Evolutionary conservation across 2,113 vertebrate species (phyloP).

Genomic region (Crotalus horridus): DNA sequence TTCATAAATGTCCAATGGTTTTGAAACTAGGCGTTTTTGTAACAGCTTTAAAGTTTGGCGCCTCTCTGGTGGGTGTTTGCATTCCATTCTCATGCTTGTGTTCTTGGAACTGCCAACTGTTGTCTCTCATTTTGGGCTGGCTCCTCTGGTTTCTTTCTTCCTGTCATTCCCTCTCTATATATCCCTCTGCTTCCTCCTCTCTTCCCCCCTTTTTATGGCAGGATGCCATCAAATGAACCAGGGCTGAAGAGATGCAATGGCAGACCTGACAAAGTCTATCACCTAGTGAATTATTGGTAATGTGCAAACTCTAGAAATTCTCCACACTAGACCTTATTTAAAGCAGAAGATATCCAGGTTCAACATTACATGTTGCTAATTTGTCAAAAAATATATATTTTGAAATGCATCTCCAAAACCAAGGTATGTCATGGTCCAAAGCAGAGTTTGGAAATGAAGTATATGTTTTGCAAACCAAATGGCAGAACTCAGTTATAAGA

Average conservation of each 20-base stretch:
- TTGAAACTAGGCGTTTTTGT: background rate
- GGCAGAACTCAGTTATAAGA: background rate
- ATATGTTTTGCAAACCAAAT: background rate
- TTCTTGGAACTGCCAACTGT: background rate
- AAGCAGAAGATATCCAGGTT: background rate
- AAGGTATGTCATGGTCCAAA: background rate
- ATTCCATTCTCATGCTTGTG: background rate
- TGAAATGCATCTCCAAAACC: background rate
- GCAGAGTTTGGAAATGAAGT: background rate
- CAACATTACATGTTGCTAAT: background rate
- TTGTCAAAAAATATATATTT: background rate
- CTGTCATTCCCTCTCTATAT: background rate
- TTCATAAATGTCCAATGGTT: background rate
- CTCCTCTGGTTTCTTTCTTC: background rate
- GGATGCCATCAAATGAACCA: background rate
- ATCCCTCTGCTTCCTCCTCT: no score
- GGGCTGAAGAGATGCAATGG: background rate
- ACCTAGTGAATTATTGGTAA: background rate
- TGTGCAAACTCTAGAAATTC: background rate
- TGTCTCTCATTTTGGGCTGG: background rate
- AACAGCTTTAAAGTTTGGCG: background rate
- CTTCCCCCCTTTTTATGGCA: background rate
- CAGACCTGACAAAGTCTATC: background rate
- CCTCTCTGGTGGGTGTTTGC: background rate
- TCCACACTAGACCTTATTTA: background rate